Conservation (phyloP, 1,140 invertebrate species). For the Drosophila sucinea region DNA sequence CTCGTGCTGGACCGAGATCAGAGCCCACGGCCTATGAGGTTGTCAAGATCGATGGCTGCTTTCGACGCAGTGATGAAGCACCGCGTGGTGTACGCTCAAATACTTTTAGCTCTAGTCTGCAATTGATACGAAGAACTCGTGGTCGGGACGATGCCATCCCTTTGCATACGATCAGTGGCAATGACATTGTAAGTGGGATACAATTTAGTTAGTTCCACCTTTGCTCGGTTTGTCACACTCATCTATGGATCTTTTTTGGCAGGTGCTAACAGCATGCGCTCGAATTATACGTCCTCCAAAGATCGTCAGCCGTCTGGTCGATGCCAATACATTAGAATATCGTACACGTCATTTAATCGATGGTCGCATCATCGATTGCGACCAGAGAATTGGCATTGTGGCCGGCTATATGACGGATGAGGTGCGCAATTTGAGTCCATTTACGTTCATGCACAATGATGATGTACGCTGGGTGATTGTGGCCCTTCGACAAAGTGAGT, state of each 20-base stretch:
- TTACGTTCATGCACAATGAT: slow-evolving; percentile 93
- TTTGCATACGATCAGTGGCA: slow-evolving; percentile 84
- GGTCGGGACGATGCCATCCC: slow-evolving; percentile 83
- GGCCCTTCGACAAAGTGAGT: slow-evolving; percentile 92
- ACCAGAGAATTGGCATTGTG: slow-evolving; percentile 92
- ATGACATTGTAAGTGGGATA: slow-evolving; percentile 84
- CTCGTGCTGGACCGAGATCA: slow-evolving; percentile 86
- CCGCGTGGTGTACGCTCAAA: slow-evolving; percentile 73
- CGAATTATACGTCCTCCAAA: slow-evolving; percentile 87
- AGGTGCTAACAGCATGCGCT: slow-evolving; percentile 88
- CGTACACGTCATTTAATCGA: slow-evolving; percentile 92
- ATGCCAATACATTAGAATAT: slow-evolving; percentile 92
- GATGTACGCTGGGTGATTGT: slow-evolving; percentile 93
- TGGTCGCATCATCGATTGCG: slow-evolving; percentile 92
- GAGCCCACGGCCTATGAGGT: slow-evolving; percentile 88
- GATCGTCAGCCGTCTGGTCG: slow-evolving; percentile 87
- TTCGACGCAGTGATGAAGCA: slow-evolving; percentile 84
- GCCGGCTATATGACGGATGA: slow-evolving; percentile 93
- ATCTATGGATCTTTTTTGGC: not conserved
- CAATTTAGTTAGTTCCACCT: too few relatives aligned
- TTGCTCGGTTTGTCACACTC: too few relatives aligned
- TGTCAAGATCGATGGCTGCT: slow-evolving; percentile 85
- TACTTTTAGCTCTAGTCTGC: slow-evolving; percentile 83
- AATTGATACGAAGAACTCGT: slow-evolving; percentile 83
- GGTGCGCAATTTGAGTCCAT: slow-evolving; percentile 91